Evolutionary conservation across 2,888 invertebrate genomes (phyloP), one percentile per base, ranked within the genome.

Genomic region (Agrypnus murinus): DNA sequence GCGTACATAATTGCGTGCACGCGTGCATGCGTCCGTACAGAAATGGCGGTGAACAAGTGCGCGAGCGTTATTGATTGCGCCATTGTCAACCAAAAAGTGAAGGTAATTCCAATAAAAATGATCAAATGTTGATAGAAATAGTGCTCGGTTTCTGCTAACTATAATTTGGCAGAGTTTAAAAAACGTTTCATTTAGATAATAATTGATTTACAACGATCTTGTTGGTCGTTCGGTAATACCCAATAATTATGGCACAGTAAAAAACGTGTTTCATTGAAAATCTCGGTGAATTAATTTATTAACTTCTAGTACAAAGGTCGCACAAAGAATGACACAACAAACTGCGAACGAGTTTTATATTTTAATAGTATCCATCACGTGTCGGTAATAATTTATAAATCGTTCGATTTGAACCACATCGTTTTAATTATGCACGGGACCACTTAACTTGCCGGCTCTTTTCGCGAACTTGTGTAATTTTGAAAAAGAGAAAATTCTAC

Each of bases 361-460:
- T 55, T 38, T 59, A 31, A 19, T 43, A 43, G 38, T 25, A 14
- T 12, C 59, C 10, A 59, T 59, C 59, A 59, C 45, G 40, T 59
- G 59, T 19, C 36, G 58, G 15, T 59, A 43, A 43, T 31, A 2
- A 5, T 25, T 12, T 15, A 12, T 3, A n/a, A n/a, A 1, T 14
- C 19, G 38, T 36, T 36, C 9, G 36, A 8, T 53, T 19, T 57
- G 9, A 17, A 36, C 36, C 31, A 9, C n/a, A 25, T 31, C 9
- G 9, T 32, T 32, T 46, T n/a, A n/a, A 10, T 2, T 10, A 46
- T 4, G 25, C 2, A 19, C 6, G 17, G 19, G 19, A 46, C 7
- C 19, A 17, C 15, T 43, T 8, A 3, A 6, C 12, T 46, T 17
- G 46, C 46, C 46, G 46, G 19, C 19, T 9, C 17, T 45, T 46